Conservation (phyloP, 2,797 vertebrate genomes). For the Myiothlypis chrysogaster region DNA sequence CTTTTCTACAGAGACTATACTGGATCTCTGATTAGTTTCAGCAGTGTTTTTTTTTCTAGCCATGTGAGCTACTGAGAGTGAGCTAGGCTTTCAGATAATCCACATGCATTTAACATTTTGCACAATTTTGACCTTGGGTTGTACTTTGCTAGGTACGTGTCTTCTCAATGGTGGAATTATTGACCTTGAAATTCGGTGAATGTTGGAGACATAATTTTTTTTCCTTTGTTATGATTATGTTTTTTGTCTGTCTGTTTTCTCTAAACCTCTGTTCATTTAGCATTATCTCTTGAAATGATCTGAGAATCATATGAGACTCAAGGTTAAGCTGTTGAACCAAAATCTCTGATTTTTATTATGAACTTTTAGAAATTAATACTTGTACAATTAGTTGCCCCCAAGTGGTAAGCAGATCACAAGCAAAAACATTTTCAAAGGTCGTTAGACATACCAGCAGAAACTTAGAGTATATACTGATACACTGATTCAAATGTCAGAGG, state of each 20-base stretch:
- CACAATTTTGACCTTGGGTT: background rate
- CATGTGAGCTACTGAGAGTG: background rate
- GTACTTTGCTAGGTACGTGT: accelerated
- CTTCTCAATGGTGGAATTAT: background rate
- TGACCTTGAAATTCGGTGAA: background rate
- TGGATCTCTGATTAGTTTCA: background rate
- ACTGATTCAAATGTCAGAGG: background rate
- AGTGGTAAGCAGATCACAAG: background rate
- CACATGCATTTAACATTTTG: background rate
- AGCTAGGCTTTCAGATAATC: background rate
- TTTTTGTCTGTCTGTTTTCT: background rate
- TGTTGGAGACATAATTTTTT: background rate
- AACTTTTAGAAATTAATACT: background rate
- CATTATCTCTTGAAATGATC: background rate
- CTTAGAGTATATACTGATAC: background rate
- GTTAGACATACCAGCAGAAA: background rate
- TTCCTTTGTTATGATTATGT: background rate
- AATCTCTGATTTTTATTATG: background rate
- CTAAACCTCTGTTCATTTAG: background rate
- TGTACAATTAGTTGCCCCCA: background rate
- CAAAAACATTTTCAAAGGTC: background rate
- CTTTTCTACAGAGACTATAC: background rate
- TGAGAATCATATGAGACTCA: background rate
- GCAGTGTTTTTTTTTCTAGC: background rate
- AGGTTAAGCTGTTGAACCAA: background rate